Percentiles rank a stretch among this genome's conserved stretches.
phyloP scores from a whole-genome alignment of 2,888 invertebrate genomes.

The Cacoxenus indagator region DNA sequence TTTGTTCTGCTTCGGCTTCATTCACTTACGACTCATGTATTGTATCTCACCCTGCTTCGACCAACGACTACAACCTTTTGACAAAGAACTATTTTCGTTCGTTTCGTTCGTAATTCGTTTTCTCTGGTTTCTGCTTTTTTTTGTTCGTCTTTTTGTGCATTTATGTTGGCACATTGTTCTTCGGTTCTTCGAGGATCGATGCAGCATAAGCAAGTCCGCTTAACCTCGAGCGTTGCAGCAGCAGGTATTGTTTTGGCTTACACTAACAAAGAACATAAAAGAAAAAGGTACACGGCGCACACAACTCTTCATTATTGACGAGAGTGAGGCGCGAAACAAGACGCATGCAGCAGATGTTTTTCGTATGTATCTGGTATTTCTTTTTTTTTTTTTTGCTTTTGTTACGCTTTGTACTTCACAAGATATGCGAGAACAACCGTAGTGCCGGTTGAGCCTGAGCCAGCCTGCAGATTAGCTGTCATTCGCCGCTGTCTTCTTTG shows the following conservation, averaged over 20 bases:
- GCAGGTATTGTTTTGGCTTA: conserved; percentile 54
- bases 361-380: too few species aligned
- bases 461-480: conserved; percentile 4
- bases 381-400: too few species aligned
- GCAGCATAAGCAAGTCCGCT: too few species aligned
- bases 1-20: conserved; percentile 30
- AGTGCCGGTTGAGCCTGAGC: background rate
- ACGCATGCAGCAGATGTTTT: conserved; percentile 35
- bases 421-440: background rate
- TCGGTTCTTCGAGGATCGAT: too few species aligned
- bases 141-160: conserved; percentile 40
- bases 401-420: too few species aligned
- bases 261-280: conserved; percentile 36
- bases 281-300: background rate
- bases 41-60: too few species aligned
- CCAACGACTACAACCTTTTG: too few species aligned
- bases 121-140: conserved; percentile 21
- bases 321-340: too few species aligned
- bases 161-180: conserved; percentile 54
- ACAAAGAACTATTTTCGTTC: too few species aligned
- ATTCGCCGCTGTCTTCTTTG: background rate
- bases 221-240: background rate
- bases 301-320: too few species aligned
- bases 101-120: background rate
- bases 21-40: too few species aligned